phyloP scores from a whole-genome alignment of 1,140 invertebrate genomes.

The Nasonia vitripennis region DNA sequence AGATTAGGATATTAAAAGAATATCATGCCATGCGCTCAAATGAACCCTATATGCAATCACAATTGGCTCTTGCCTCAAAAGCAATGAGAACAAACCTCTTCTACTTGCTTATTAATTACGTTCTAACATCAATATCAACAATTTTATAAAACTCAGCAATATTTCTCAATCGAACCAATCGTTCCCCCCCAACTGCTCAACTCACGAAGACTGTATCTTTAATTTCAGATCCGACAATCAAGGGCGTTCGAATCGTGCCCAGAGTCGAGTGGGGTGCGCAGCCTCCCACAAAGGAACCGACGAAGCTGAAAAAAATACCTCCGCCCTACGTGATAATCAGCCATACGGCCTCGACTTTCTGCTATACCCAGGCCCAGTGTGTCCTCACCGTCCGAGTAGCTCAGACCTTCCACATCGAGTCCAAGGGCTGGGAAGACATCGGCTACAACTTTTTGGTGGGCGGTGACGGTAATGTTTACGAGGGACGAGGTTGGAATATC shows the following conservation, averaged over 20 bases:
- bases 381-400: slow-evolving; percentile 76
- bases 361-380: slow-evolving; percentile 75
- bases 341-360: slow-evolving; percentile 79
- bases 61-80: no score
- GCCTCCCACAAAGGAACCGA: slow-evolving; percentile 70
- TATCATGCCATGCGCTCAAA: no score
- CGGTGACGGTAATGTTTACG: slow-evolving; percentile 84
- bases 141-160: no score
- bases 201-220: neutral
- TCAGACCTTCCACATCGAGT: slow-evolving; percentile 85
- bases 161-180: no score
- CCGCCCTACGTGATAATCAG: slow-evolving; percentile 86
- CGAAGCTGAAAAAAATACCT: slow-evolving; percentile 75
- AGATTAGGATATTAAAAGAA: no score
- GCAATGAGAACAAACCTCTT: no score
- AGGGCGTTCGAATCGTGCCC: slow-evolving; percentile 69
- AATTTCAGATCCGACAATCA: slow-evolving; percentile 36
- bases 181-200: no score
- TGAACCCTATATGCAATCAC: no score
- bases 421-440: slow-evolving; percentile 77
- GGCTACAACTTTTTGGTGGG: slow-evolving; percentile 74
- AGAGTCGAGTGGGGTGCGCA: slow-evolving; percentile 80
- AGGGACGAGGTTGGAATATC: slow-evolving; percentile 84
- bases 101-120: no score
- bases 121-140: no score